These are phyloP conservation scores for Homarus americanus DNA, from an alignment of 1,140 invertebrate genomes.

Conservation along the genomic window DNA sequence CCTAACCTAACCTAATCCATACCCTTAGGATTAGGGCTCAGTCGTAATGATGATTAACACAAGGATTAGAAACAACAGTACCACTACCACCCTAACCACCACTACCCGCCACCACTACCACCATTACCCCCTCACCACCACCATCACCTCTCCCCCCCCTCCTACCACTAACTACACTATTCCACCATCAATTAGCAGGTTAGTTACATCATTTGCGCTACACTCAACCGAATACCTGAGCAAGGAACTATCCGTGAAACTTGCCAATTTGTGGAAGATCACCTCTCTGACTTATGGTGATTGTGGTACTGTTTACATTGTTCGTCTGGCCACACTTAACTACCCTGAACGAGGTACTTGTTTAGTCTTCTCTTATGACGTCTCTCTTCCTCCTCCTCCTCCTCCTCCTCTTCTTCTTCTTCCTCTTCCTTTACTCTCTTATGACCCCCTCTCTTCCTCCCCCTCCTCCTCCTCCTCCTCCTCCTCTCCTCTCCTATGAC, in stretches of 20 bases:
- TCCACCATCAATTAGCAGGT: constrained; percentile 43
- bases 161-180: constrained; percentile 36
- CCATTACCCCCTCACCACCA: no score
- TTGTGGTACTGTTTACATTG: no score
- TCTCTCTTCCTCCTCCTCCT: background rate
- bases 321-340: background rate
- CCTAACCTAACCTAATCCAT: no score
- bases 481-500: background rate
- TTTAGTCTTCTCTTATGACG: no score
- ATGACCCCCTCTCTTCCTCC: background rate
- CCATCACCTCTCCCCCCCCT: background rate
- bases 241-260: background rate
- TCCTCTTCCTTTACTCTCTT: no score
- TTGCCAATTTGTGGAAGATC: constrained; percentile 33
- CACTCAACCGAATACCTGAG: background rate
- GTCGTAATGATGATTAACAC: no score
- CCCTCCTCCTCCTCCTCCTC: background rate
- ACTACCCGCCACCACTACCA: no score
- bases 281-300: constrained; percentile 29
- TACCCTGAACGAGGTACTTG: no score
- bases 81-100: no score
- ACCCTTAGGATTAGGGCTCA: no score
- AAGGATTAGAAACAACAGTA: no score
- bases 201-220: constrained; percentile 40
- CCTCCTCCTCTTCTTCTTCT: background rate